Conservation (phyloP, 2,113 vertebrate species). For the Pseudopodoces humilis region DNA sequence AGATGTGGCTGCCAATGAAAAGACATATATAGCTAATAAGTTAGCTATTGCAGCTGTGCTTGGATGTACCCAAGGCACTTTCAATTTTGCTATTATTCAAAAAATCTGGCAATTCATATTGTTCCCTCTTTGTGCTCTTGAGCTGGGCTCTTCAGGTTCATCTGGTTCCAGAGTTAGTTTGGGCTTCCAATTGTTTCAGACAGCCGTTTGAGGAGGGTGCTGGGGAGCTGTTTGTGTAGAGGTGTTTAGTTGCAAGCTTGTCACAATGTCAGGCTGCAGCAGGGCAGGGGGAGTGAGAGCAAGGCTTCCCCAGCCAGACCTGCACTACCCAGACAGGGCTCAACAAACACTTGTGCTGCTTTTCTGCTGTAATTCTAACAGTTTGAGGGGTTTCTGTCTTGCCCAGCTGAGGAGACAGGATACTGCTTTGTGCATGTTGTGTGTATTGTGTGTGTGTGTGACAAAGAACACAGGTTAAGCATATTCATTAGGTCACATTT, state of each 20-base stretch:
- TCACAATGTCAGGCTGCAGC: not conserved
- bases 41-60: slow-evolving; percentile 43
- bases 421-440: not conserved
- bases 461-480: not conserved
- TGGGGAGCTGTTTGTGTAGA: not conserved
- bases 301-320: not conserved
- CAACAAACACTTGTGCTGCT: not conserved
- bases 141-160: not conserved
- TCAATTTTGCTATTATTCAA: slow-evolving; percentile 11
- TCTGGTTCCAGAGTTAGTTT: not conserved
- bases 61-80: slow-evolving; percentile 31
- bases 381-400: not conserved
- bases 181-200: not conserved
- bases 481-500: not conserved
- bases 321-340: not conserved
- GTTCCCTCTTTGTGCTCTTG: not conserved
- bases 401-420: not conserved
- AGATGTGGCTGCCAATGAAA: slow-evolving; percentile 55
- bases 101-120: not conserved
- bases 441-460: not conserved
- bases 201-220: not conserved
- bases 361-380: not conserved
- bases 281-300: not conserved
- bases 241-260: not conserved
- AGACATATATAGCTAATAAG: slow-evolving; percentile 32